A percentile compares a stretch with the other conserved stretches of the same genome.
Evolutionary conservation across 2,888 invertebrate species (phyloP).

Genomic region (Platycheirus albimanus): DNA sequence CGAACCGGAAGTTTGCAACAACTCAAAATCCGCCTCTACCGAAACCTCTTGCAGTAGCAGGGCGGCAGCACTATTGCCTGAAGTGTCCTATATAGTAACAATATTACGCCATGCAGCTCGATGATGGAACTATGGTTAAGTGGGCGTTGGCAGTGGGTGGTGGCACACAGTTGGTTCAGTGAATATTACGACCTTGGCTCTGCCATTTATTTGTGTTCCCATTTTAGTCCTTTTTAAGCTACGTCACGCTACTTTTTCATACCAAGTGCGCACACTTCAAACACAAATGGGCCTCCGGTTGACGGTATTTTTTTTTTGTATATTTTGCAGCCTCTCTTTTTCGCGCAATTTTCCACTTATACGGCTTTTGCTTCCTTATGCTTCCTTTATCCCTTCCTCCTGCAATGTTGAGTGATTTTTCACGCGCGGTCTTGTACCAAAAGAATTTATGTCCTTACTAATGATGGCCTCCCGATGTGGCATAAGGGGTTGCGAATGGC

Average conservation of each 20-base stretch:
- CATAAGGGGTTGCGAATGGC: constrained; percentile 18
- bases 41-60: constrained; percentile 9
- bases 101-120: constrained; percentile 23
- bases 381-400: background rate
- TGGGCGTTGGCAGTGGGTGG: background rate
- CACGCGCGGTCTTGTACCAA: constrained; percentile 72
- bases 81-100: constrained; percentile 52
- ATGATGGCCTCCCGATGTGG: constrained; percentile 51
- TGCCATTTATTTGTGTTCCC: constrained; percentile 69
- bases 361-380: constrained; percentile 24
- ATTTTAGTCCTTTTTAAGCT: constrained; percentile 63
- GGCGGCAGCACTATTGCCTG: constrained; percentile 49
- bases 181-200: constrained; percentile 71
- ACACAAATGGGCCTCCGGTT: constrained; percentile 65
- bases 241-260: constrained; percentile 66
- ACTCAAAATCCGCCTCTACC: constrained; percentile 27
- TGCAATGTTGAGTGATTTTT: constrained; percentile 56
- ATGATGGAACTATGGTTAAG: constrained; percentile 10
- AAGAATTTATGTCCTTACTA: constrained; percentile 67
- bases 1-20: constrained; percentile 63
- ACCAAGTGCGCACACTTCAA: constrained; percentile 69
- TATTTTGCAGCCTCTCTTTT: background rate
- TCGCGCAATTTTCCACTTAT: constrained; percentile 58
- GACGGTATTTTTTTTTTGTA: constrained; percentile 19
- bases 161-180: constrained; percentile 40